Evolutionary conservation across 2,888 invertebrate genomes (phyloP).

Genomic region (Synergus umbraculus): DNA sequence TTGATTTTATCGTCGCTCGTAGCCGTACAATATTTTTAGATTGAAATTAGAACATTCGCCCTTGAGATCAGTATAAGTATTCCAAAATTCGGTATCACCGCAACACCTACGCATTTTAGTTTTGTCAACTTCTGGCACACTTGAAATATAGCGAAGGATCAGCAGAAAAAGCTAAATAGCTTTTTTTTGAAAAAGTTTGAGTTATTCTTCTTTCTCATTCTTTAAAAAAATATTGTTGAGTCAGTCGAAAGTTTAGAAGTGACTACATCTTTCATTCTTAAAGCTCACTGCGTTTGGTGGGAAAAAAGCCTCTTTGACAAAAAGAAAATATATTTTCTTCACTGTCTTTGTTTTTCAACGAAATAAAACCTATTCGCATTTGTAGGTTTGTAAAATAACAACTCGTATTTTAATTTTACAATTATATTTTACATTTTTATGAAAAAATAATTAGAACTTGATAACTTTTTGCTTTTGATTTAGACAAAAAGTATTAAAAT

Average conservation of each 20-base stretch:
- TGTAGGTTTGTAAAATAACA: too few relatives aligned
- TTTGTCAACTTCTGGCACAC: neutral
- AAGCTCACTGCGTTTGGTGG: neutral
- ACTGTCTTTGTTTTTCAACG: too few relatives aligned
- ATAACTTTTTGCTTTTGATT: too few relatives aligned
- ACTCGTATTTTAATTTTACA: too few relatives aligned
- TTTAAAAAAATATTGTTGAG: neutral
- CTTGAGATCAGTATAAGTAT: slow-evolving; percentile 47
- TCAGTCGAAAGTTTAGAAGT: too few relatives aligned
- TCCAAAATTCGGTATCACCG: slow-evolving; percentile 46
- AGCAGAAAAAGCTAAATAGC: neutral
- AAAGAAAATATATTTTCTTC: too few relatives aligned
- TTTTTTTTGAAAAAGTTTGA: neutral
- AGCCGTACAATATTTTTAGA: slow-evolving; percentile 42
- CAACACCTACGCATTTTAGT: slow-evolving; percentile 43
- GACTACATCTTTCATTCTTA: too few relatives aligned
- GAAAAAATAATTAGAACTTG: neutral
- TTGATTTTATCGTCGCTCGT: neutral
- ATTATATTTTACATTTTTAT: neutral
- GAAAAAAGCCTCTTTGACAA: neutral
- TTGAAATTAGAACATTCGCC: slow-evolving; percentile 50
- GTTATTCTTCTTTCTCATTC: neutral
- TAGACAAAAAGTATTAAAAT: too few relatives aligned
- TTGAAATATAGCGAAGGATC: neutral
- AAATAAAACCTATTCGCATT: too few relatives aligned